Evolutionary conservation across 2,888 invertebrate genomes (phyloP).

Genomic region (Venustoraphidia nigricollis): DNA sequence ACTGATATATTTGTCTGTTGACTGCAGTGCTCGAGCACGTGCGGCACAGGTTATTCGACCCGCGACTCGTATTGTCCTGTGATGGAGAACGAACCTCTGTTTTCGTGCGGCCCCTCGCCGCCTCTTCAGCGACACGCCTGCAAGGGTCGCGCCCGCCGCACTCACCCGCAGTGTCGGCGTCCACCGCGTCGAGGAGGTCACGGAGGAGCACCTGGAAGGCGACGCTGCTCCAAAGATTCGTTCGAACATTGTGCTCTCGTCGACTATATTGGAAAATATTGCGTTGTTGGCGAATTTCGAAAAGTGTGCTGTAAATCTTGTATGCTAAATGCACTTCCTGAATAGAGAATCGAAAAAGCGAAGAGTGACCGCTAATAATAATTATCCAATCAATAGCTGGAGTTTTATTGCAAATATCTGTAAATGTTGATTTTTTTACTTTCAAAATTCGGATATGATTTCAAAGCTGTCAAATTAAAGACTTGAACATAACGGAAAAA

Average conservation of each 20-base stretch:
- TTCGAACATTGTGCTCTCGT: slow-evolving; percentile 33
- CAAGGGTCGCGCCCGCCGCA: slow-evolving; percentile 20
- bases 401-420: no score
- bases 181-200: slow-evolving; percentile 20
- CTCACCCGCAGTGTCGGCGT: slow-evolving; percentile 18
- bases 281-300: slow-evolving; percentile 38
- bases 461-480: no score
- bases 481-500: no score
- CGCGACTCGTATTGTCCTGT: slow-evolving; percentile 38
- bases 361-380: no score
- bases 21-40: slow-evolving; percentile 47
- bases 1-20: slow-evolving; percentile 2
- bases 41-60: slow-evolving; percentile 39
- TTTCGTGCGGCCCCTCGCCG: slow-evolving; percentile 36
- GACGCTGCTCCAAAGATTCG: slow-evolving; percentile 18
- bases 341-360: no score
- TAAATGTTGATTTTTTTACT: no score
- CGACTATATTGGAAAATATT: slow-evolving; percentile 27
- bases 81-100: slow-evolving; percentile 26
- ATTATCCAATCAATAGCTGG: no score
- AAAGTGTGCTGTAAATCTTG: slow-evolving; percentile 44
- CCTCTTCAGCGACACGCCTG: slow-evolving; percentile 36
- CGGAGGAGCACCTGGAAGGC: slow-evolving; percentile 15
- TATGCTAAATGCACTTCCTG: slow-evolving; percentile 4
- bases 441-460: no score